Evolutionary conservation across 2,888 invertebrate genomes (phyloP).

Genomic region (Iphiclides podalirius): DNA sequence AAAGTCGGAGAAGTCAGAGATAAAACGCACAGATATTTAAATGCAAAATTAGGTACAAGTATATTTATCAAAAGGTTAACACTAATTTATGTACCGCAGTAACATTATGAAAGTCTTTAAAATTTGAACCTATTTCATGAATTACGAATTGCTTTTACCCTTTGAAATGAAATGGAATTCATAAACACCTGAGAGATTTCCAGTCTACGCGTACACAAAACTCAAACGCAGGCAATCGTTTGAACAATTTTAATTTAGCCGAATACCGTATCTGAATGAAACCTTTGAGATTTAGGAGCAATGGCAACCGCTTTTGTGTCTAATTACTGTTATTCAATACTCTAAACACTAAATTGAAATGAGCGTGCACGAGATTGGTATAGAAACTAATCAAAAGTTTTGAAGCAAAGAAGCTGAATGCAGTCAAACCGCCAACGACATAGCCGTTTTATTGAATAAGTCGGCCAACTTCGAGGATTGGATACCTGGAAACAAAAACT

Average conservation of each 20-base stretch:
- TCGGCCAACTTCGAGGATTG: slow-evolving; percentile 51
- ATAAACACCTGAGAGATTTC: slow-evolving; percentile 27
- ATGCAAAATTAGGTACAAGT: too few species aligned
- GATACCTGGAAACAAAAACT: slow-evolving; percentile 49
- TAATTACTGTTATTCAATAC: slow-evolving; percentile 25
- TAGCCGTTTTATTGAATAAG: slow-evolving; percentile 58
- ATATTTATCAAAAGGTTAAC: slow-evolving; percentile 17
- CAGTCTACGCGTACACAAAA: slow-evolving; percentile 22
- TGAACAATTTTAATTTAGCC: slow-evolving; percentile 35
- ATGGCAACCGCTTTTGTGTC: slow-evolving; percentile 10
- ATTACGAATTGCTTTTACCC: slow-evolving; percentile 20
- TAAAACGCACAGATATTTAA: too few species aligned
- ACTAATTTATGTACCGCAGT: slow-evolving; percentile 15
- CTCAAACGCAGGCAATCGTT: slow-evolving; percentile 27
- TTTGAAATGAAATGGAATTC: slow-evolving; percentile 29
- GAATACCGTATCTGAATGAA: slow-evolving; percentile 20
- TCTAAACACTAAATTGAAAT: slow-evolving; percentile 34
- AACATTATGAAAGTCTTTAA: slow-evolving; percentile 19
- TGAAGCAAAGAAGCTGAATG: slow-evolving; percentile 52
- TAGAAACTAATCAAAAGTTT: slow-evolving; percentile 66
- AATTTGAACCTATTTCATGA: slow-evolving; percentile 20
- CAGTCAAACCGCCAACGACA: slow-evolving; percentile 50
- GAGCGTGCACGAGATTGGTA: slow-evolving; percentile 39
- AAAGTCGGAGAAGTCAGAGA: too few species aligned
- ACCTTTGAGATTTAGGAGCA: slow-evolving; percentile 9